A percentile compares a stretch with the other conserved stretches of the same genome.
phyloP scores from a whole-genome alignment of 2,113 vertebrate genomes.

The Lepisosteus osseus region DNA sequence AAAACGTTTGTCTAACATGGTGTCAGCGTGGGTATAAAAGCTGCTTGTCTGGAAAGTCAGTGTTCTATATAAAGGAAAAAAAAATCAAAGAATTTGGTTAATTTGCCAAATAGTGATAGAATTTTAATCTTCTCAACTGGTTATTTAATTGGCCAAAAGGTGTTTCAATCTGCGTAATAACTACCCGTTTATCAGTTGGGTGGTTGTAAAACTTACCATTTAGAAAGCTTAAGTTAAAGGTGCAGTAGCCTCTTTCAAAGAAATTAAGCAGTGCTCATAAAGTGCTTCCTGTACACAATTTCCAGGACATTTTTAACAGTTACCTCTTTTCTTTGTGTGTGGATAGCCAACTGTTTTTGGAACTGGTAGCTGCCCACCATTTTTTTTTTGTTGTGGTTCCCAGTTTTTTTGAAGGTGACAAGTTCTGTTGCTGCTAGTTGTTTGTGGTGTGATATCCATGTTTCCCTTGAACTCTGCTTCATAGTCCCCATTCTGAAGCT shows the following conservation, averaged over 20 bases:
- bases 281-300: not conserved
- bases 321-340: not conserved
- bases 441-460: no score
- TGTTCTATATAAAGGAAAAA: constrained; percentile 27
- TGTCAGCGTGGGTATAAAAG: constrained; percentile 38
- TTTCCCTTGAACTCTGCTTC: not conserved
- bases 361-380: not conserved
- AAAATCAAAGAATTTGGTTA: constrained; percentile 19
- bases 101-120: constrained; percentile 31
- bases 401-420: no score
- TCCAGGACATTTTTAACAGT: not conserved
- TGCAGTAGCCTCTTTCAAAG: constrained; percentile 1
- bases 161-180: constrained; percentile 49
- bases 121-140: constrained; percentile 20
- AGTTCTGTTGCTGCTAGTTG: not conserved
- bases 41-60: constrained; percentile 50
- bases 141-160: constrained; percentile 37
- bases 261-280: not conserved
- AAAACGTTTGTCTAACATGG: constrained; percentile 44
- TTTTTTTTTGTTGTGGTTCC: not conserved
- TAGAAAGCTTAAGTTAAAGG: constrained; percentile 9
- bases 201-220: constrained; percentile 47
- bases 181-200: constrained; percentile 38
- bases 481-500: not conserved
- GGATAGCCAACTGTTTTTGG: not conserved